Evolutionary conservation across 2,797 vertebrate species (phyloP), one percentile per base, ranked within the genome.

Genomic region (Sebastes kiyomatsui): DNA sequence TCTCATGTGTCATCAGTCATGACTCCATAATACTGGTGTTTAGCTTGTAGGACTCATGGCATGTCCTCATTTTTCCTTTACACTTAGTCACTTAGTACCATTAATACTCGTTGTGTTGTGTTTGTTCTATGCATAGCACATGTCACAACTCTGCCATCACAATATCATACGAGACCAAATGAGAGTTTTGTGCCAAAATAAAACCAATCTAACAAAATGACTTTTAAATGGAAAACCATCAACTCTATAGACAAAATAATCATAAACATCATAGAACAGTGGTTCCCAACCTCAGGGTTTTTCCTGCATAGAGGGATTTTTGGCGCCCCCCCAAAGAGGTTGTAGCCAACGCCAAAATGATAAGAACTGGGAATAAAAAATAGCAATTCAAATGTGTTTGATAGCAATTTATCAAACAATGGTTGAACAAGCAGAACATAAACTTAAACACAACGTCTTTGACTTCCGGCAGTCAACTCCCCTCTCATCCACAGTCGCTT

Each of bases 1-100:
- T 79, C 67, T 86, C 83, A 82, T 67, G 72, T 85, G 71, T 85
- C 84, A 87, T 88, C 88, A 66, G 67, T 79, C 80, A 74, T 83
- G 33, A 74, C 66, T 77, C 69, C 66, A 72, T 86, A 69, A 70
- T 56, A 25, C 68, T 60, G 18, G 3, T 32, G 4, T 65, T 73
- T 35, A 66, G 67, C 33, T 46, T 56, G 12, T 73, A 79, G 52
- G 30, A 54, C 38, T 64, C 30, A 68, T 66, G 52, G 14, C 67
- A 78, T 81, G 56, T 23, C 55, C 49, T 81, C 49, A 59, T 81
- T 70, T 71, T 38, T 38, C n/a, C 22, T 61, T 61, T 22, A 22
- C 11, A 62, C 10, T 30, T n/a, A 13, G 33, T 80, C 70, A 68
- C 18, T 7, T 9, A 52, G 14, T 23, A 2, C 8, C 30, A 8